A percentile compares a stretch with the other conserved stretches of the same genome.
Evolutionary conservation across 2,888 invertebrate genomes (phyloP).

Genomic region (Dimorphilus gyrociliatus): DNA sequence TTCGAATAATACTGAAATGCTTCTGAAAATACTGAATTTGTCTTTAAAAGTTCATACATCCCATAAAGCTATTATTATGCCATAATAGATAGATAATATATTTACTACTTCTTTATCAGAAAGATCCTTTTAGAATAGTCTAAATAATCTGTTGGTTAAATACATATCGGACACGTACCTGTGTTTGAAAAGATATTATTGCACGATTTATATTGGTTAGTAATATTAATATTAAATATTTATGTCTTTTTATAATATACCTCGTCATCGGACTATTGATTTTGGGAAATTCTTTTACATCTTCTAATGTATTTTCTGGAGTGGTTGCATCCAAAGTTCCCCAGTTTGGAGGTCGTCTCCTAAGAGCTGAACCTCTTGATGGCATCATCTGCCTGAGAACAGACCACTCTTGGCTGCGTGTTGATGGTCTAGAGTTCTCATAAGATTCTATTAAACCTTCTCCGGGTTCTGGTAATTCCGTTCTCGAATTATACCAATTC

Average conservation of each 20-base stretch:
- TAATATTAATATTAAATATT: background rate
- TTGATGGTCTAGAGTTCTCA: conserved; percentile 16
- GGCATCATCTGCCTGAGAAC: conserved; percentile 29
- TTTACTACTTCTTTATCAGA: no score
- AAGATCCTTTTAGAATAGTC: no score
- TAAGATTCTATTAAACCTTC: conserved; percentile 3
- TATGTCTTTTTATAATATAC: conserved; percentile 13
- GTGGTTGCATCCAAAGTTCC: conserved; percentile 17
- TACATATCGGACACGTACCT: background rate
- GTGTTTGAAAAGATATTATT: background rate
- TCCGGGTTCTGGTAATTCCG: conserved; percentile 16
- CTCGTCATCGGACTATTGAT: conserved; percentile 30
- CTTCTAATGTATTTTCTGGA: conserved; percentile 9
- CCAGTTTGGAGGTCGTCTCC: conserved; percentile 20
- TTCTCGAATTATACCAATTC: conserved; percentile 17
- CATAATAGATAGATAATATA: no score
- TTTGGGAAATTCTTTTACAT: conserved; percentile 16
- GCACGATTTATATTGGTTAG: background rate
- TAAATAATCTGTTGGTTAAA: conserved; percentile 1
- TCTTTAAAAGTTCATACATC: no score
- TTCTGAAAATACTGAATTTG: no score
- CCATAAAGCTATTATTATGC: no score
- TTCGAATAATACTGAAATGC: no score
- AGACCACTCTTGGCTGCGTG: conserved; percentile 25
- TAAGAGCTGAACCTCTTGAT: conserved; percentile 14